Base-by-base conservation (phyloP, 2,888 invertebrate genomes). In the Apotomis capreana region DNA sequence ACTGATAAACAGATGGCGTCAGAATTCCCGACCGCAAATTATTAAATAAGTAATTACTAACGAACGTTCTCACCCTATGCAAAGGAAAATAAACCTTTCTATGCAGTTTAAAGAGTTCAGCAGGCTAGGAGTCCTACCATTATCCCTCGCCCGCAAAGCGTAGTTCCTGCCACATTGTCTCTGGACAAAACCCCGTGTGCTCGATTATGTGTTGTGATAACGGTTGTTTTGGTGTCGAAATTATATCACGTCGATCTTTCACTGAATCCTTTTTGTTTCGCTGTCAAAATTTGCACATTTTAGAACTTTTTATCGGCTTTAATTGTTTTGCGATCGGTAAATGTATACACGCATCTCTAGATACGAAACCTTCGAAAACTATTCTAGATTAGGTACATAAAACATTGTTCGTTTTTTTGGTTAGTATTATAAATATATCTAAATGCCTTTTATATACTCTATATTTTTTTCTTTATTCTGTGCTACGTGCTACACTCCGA, bases 151-250 rank as follows among this genome's bases (percentile, higher is more conserved):
- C 74, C 82, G 79, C 79, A 76, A 76, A 84, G 83, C 92, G 86
- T 89, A 85, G 86, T 89, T 92, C 92, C 92, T 90, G 90, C 81
- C 78, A 77, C 78, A 89, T 92, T 92, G 91, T 92, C 87, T 90
- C 84, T 84, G 79, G 78, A 86, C 83, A 86, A 85, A 85, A 84
- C 81, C 82, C 78, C 79, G 77, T 78, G 77, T 76, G 72, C 68
- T 79, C 80, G 88, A 89, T 88, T 83, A 81, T 83, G 82, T 78
- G 49, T 75, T 74, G 69, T 76, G 89, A 89, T 89, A 87, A 82
- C 77, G 75, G 78, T 67, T 74, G 80, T 82, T 78, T 68, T 80
- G 77, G 76, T 82, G 78, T 76, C 77, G 74, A 80, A 78, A 78
- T 74, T 78, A 76, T 76, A 75, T 72, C 77, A 65, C 52, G 74